Conservation (phyloP, 2,888 invertebrate species). For the Lasioglossum pauxillum region DNA sequence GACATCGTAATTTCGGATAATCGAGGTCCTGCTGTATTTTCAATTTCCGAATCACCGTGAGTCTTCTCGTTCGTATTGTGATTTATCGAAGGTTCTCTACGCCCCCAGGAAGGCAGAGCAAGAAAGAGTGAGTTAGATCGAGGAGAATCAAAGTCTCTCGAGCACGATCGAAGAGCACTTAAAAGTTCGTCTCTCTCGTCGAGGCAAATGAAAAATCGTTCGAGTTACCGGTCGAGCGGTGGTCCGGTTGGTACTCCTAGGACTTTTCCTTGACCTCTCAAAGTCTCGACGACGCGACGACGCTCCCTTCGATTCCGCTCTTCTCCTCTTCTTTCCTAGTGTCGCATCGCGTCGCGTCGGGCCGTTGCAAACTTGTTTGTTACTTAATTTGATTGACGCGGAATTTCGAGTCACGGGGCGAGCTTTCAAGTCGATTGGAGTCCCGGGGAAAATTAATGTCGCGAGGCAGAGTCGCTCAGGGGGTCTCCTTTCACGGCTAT, state of each 20-base stretch:
- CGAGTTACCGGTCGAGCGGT: not conserved
- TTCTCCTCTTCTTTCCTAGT: not conserved
- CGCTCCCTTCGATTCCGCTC: not conserved
- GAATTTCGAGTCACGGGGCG: slow-evolving; percentile 30
- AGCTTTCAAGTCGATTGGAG: slow-evolving; percentile 77
- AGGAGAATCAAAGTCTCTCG: not conserved
- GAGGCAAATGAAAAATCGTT: slow-evolving; percentile 28
- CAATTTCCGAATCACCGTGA: not conserved
- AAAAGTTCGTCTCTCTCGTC: slow-evolving; percentile 19
- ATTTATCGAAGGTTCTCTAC: not conserved
- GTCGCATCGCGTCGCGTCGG: not conserved
- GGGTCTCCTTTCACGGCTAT: slow-evolving; percentile 37
- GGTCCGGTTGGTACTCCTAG: not conserved
- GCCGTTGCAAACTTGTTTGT: slow-evolving; percentile 28
- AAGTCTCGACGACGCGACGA: not conserved
- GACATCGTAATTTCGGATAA: too few relatives aligned
- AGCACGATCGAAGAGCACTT: slow-evolving; percentile 28
- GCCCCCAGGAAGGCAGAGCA: not conserved
- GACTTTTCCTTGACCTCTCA: not conserved
- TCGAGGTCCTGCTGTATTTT: not conserved
- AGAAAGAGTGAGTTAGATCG: not conserved
- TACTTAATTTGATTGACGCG: slow-evolving; percentile 47
- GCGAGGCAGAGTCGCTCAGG: slow-evolving; percentile 50
- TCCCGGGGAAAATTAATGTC: slow-evolving; percentile 61
- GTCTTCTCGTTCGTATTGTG: not conserved